phyloP scores from a whole-genome alignment of 2,113 vertebrate species.

The Nycticryphes semicollaris region DNA sequence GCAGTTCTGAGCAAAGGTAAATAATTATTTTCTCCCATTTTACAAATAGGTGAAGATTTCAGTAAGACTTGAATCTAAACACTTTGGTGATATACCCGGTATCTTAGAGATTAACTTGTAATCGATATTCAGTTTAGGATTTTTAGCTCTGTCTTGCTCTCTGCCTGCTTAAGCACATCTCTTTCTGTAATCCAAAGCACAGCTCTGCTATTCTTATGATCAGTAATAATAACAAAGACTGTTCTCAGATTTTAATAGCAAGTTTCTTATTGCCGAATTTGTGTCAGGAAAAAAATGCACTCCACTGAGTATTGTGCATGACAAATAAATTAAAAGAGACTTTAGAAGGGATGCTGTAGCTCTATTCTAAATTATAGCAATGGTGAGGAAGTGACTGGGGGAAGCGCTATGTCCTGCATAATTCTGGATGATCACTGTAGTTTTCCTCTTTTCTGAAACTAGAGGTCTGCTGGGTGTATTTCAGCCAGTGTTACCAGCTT shows the following conservation, averaged over 20 bases:
- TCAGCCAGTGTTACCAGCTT: neutral
- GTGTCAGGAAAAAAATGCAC: neutral
- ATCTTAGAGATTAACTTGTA: neutral
- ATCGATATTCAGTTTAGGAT: neutral
- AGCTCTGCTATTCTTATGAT: neutral
- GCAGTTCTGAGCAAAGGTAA: neutral
- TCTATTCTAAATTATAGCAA: neutral
- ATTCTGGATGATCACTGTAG: neutral
- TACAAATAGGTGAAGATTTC: neutral
- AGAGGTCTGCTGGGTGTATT: neutral
- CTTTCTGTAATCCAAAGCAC: neutral
- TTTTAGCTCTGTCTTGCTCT: neutral
- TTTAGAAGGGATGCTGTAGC: neutral
- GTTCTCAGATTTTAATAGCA: neutral
- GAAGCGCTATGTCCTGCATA: neutral
- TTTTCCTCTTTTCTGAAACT: neutral
- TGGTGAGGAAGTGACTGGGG: neutral
- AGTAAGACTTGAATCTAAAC: neutral
- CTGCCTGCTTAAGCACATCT: neutral
- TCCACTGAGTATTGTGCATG: neutral
- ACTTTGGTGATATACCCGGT: neutral
- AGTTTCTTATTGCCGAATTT: neutral
- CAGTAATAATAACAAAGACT: neutral
- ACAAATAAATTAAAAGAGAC: neutral
- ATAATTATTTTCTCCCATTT: neutral